Percentiles rank a stretch among this genome's conserved stretches.
Conservation (phyloP, 1,140 invertebrate species). For the Macrotrachela quadricornifera region DNA sequence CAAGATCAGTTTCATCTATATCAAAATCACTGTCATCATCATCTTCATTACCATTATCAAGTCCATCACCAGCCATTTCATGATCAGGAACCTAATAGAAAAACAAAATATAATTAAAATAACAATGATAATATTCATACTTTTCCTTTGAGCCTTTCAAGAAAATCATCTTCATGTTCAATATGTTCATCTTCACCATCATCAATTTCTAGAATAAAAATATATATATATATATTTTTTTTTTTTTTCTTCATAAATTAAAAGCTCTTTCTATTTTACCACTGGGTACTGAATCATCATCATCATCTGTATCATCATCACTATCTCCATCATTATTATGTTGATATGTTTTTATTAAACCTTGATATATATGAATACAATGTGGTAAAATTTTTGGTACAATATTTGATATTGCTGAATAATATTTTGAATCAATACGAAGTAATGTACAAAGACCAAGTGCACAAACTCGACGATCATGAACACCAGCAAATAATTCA, state of each 20-base stretch:
- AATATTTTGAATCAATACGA: conserved; percentile 36
- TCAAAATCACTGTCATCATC: conserved; percentile 72
- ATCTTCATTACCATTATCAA: conserved; percentile 9
- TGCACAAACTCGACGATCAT: conserved; percentile 82
- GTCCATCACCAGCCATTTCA: conserved; percentile 40
- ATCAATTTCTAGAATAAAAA: no score
- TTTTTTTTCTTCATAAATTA: conserved; percentile 31
- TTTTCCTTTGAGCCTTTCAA: no score
- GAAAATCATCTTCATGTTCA: no score
- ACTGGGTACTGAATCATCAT: conserved; percentile 38
- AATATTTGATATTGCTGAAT: no score
- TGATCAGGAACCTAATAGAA: background rate
- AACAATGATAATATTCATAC: no score
- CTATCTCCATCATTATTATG: conserved; percentile 33
- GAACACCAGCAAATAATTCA: conserved; percentile 77
- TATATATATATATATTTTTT: conserved; percentile 13
- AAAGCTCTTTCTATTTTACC: conserved; percentile 45
- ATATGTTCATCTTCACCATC: no score
- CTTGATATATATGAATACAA: conserved; percentile 35
- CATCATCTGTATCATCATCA: conserved; percentile 51
- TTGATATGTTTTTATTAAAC: conserved; percentile 22
- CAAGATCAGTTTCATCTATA: conserved; percentile 67
- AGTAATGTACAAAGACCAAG: conserved; percentile 72
- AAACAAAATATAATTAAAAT: no score
- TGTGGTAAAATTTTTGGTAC: no score